A percentile compares a stretch with the other conserved stretches of the same genome.
These are phyloP conservation scores for Ceratosolen solmsi DNA, from an alignment of 1,140 invertebrate species.

Conservation along the genomic window DNA sequence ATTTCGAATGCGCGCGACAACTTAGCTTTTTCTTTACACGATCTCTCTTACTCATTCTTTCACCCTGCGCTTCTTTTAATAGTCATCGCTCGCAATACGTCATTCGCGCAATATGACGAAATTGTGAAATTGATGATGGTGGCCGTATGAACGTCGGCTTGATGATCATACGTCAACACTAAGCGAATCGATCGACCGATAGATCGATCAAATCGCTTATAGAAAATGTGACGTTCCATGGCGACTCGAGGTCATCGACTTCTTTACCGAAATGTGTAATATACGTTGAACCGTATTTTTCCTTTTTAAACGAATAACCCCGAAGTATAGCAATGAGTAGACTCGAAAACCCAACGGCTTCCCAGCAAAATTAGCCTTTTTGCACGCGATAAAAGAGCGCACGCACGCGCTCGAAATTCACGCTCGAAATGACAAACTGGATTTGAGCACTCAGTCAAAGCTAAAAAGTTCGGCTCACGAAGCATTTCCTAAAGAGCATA, in stretches of 20 bases:
- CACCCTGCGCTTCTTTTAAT: slow-evolving; percentile 26
- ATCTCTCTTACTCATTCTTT: not conserved
- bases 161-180: too few relatives aligned
- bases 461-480: not conserved
- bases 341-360: not conserved
- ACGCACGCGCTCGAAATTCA: not conserved
- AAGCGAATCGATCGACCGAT: not conserved
- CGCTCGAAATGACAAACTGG: not conserved
- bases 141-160: too few relatives aligned
- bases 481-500: not conserved
- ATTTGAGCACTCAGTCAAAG: not conserved
- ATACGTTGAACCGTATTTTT: not conserved
- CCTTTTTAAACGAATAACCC: too few relatives aligned
- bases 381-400: not conserved
- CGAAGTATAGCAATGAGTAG: not conserved
- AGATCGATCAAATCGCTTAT: too few relatives aligned
- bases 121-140: not conserved
- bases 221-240: not conserved
- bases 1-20: slow-evolving; percentile 42
- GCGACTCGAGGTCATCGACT: not conserved
- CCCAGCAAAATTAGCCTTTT: not conserved
- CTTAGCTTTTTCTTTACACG: slow-evolving; percentile 25
- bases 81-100: not conserved
- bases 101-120: not conserved
- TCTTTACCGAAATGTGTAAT: not conserved